These are phyloP conservation scores for Alfaro cultratus DNA, from an alignment of 2,797 vertebrate genomes.

Conservation along the genomic window DNA sequence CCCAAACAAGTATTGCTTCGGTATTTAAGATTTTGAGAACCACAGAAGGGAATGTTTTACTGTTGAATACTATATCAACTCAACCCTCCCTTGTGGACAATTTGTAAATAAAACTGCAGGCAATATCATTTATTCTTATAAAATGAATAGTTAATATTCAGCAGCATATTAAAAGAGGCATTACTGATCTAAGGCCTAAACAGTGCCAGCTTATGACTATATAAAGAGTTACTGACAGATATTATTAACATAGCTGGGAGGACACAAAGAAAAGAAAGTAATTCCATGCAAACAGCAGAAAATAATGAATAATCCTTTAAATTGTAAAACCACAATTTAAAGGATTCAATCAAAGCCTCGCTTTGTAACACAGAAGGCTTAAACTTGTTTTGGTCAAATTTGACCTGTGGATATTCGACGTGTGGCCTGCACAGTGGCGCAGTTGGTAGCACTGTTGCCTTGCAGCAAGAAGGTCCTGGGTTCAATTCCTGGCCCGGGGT, in stretches of 20 bases:
- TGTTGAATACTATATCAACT: slow-evolving; percentile 4
- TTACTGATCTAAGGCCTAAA: neutral
- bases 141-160: neutral
- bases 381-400: neutral
- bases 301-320: neutral
- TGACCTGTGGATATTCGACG: neutral
- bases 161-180: neutral
- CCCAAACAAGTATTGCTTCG: neutral
- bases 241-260: neutral
- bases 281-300: neutral
- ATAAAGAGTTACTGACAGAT: neutral
- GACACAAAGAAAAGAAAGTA: neutral
- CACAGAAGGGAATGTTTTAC: neutral
- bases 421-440: too few relatives aligned
- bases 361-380: neutral
- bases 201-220: neutral
- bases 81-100: slow-evolving; percentile 19
- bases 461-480: too few relatives aligned
- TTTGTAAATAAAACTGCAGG: slow-evolving; percentile 2
- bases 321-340: neutral
- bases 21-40: slow-evolving; percentile 6
- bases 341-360: neutral
- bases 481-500: too few relatives aligned
- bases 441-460: too few relatives aligned
- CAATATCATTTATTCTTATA: neutral